A percentile compares a stretch with the other conserved stretches of the same genome.
Evolutionary conservation across 2,113 vertebrate genomes (phyloP).

Genomic region (Thalassarche chlororhynchos): DNA sequence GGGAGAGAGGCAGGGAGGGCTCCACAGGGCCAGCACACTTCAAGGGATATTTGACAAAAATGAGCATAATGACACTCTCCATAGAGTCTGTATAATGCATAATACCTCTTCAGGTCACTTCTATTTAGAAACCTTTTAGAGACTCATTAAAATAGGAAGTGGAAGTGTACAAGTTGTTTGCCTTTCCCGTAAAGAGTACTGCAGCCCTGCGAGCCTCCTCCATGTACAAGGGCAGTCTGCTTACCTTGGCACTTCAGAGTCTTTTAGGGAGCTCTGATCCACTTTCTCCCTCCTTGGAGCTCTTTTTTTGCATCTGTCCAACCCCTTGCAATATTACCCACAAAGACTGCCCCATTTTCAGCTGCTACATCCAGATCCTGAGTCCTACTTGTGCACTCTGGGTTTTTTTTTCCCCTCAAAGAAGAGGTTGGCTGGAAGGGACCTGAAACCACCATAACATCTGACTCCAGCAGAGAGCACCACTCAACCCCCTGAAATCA

Average conservation of each 20-base stretch:
- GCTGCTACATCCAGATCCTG: not conserved
- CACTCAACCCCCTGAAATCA: not conserved
- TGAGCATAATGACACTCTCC: not conserved
- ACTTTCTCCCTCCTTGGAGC: not conserved
- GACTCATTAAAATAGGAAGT: not conserved
- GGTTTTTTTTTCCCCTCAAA: not conserved
- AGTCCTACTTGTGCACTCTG: not conserved
- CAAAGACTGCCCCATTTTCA: not conserved
- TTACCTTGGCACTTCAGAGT: not conserved
- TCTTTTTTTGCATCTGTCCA: not conserved
- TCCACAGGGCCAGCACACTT: not conserved
- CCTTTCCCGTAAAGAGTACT: not conserved
- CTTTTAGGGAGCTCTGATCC: not conserved
- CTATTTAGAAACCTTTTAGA: not conserved
- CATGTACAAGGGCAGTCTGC: rapidly evolving
- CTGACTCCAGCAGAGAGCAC: not conserved
- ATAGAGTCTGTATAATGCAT: not conserved
- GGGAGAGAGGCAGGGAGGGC: not conserved
- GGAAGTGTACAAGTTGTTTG: not conserved
- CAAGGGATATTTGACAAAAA: not conserved
- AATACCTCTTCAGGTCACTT: not conserved
- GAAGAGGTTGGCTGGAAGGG: not conserved
- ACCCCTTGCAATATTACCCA: not conserved
- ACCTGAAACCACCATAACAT: not conserved
- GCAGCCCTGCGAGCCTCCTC: not conserved